A percentile compares a stretch with the other conserved stretches of the same genome.
Conservation (phyloP, 2,797 vertebrate genomes). For the Ammospiza maritima region DNA sequence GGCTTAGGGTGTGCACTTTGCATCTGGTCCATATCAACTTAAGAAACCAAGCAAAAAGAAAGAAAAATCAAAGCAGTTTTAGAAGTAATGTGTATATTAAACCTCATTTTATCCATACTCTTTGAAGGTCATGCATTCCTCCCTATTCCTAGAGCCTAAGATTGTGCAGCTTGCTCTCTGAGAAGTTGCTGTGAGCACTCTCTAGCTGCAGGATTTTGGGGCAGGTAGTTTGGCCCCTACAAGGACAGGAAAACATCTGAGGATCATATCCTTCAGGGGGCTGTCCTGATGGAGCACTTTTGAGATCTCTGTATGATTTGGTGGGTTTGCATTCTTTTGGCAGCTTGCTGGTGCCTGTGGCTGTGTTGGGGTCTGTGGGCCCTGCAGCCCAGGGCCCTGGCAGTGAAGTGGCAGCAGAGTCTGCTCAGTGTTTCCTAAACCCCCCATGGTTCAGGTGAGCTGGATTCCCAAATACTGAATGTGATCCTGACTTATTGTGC, state of each 20-base stretch:
- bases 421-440: neutral
- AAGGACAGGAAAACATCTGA: neutral
- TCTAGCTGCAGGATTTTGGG: neutral
- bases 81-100: neutral
- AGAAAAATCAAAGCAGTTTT: neutral
- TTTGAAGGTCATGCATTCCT: neutral
- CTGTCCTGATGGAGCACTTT: neutral
- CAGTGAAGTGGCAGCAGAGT: neutral
- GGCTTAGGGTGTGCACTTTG: neutral
- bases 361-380: neutral
- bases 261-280: neutral
- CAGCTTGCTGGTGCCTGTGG: neutral
- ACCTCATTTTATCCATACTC: neutral
- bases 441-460: neutral
- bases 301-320: neutral
- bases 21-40: neutral
- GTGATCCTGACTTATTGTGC: neutral
- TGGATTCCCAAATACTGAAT: neutral
- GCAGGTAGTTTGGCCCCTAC: neutral
- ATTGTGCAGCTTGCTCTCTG: neutral
- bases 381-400: neutral
- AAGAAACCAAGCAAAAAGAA: neutral
- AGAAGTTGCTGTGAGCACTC: neutral
- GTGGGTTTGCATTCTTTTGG: neutral
- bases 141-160: neutral